Percentiles rank a stretch among this genome's conserved stretches.
Conservation (phyloP, 2,797 vertebrate genomes). For the Muscicapa comitata region DNA sequence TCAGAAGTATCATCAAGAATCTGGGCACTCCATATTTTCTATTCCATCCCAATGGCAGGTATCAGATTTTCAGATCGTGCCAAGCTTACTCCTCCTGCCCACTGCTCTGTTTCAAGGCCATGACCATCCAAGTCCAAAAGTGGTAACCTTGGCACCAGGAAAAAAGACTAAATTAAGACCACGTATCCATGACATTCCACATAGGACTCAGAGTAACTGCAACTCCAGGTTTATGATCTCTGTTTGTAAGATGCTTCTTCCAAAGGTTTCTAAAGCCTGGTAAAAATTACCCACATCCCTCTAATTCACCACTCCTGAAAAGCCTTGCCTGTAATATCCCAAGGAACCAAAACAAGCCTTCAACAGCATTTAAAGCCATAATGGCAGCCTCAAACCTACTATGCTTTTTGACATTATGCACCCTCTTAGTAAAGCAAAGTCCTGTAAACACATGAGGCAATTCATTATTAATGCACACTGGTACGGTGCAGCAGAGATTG, state of each 20-base stretch:
- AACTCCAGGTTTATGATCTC: background rate
- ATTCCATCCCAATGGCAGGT: rapidly evolving
- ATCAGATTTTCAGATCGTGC: background rate
- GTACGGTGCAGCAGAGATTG: background rate
- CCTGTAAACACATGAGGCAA: background rate
- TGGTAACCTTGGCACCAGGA: background rate
- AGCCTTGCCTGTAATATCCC: background rate
- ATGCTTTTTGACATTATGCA: background rate
- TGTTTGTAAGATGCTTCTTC: background rate
- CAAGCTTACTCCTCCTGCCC: background rate
- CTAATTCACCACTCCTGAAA: background rate
- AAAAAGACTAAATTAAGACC: background rate
- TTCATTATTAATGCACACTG: background rate
- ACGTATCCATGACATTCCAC: background rate
- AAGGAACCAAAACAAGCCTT: background rate
- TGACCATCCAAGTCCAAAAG: background rate
- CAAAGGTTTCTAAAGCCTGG: background rate
- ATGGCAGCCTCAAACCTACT: background rate
- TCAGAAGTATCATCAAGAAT: background rate
- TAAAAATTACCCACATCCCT: background rate
- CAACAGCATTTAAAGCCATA: background rate
- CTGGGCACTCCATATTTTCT: background rate
- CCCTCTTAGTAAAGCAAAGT: background rate
- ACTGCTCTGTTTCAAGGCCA: background rate
- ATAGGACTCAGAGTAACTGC: background rate